Conservation (phyloP, 1,140 invertebrate genomes). For the Leptinotarsa lineolata region DNA sequence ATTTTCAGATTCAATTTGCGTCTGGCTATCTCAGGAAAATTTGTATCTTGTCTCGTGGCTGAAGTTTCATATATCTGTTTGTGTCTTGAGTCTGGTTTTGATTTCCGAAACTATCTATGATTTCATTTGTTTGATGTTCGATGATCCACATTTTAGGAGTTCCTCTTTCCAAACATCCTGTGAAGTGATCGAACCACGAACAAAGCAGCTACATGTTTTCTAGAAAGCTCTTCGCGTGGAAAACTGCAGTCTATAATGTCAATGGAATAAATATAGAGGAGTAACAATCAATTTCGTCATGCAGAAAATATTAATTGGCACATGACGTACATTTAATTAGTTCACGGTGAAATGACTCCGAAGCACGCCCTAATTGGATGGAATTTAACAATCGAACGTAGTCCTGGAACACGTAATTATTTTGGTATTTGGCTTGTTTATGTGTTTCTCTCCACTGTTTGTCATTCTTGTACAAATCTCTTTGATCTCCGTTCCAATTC, state of each 20-base stretch:
- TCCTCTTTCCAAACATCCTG: too few species aligned
- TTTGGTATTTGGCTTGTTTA: constrained; percentile 2
- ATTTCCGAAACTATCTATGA: too few species aligned
- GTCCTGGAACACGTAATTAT: constrained; percentile 3
- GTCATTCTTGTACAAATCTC: constrained; percentile 6
- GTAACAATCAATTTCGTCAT: neutral
- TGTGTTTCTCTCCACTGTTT: neutral
- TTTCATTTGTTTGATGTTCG: too few species aligned
- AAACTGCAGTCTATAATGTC: neutral
- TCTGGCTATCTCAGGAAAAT: too few species aligned
- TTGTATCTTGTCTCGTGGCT: too few species aligned
- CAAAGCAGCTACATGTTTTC: constrained; percentile 1
- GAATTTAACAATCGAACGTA: constrained; percentile 3
- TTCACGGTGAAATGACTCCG: neutral
- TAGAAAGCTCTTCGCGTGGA: neutral
- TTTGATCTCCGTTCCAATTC: neutral
- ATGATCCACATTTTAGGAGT: too few species aligned
- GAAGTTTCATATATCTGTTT: too few species aligned
- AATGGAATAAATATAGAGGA: constrained; percentile 1
- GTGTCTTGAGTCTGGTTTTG: too few species aligned
- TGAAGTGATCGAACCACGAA: too few species aligned
- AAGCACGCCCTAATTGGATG: constrained; percentile 1
- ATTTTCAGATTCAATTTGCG: too few species aligned
- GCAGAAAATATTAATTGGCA: constrained; percentile 6
- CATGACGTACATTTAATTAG: constrained; percentile 7